A percentile compares a stretch with the other conserved stretches of the same genome.
These are phyloP conservation scores for Monopterus albus DNA, from an alignment of 2,113 vertebrate genomes.

Conservation along the genomic window DNA sequence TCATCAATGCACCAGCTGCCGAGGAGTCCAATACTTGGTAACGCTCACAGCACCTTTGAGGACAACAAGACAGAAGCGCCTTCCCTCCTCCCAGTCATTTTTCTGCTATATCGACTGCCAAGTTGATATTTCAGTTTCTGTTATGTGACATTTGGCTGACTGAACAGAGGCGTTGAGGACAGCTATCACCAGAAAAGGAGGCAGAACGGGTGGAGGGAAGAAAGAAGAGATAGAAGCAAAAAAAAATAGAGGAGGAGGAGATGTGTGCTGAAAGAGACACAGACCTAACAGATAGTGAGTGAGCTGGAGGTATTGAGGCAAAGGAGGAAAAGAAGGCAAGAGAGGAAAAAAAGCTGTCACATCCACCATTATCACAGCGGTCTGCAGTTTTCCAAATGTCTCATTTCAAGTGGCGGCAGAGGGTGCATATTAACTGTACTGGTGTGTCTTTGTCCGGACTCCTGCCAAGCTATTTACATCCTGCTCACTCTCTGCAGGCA, in stretches of 20 bases:
- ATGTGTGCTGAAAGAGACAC: conserved; percentile 44
- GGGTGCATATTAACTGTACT: conserved; percentile 76
- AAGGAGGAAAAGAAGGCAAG: conserved; percentile 29
- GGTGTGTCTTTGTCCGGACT: conserved; percentile 60
- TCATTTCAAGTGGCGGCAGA: conserved; percentile 64
- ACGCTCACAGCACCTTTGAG: conserved; percentile 63
- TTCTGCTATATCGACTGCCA: conserved; percentile 74
- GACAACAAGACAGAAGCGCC: conserved; percentile 63
- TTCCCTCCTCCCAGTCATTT: conserved; percentile 64
- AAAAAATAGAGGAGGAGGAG: conserved; percentile 25
- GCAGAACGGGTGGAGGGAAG: conserved; percentile 42
- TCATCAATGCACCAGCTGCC: conserved; percentile 44
- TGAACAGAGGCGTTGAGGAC: conserved; percentile 77
- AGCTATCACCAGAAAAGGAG: conserved; percentile 71
- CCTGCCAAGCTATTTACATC: conserved; percentile 51
- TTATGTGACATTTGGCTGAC: conserved; percentile 84
- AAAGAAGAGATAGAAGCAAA: conserved; percentile 28
- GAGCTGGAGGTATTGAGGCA: conserved; percentile 51
- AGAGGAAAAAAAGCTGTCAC: conserved; percentile 70
- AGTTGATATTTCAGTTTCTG: conserved; percentile 81
- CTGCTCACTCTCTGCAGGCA: conserved; percentile 34
- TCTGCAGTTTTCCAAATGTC: conserved; percentile 72
- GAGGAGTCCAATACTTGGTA: conserved; percentile 39
- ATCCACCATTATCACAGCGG: conserved; percentile 76
- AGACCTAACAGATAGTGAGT: conserved; percentile 44